Evolutionary conservation across 2,888 invertebrate genomes (phyloP), one percentile per base, ranked within the genome.

Genomic region (Ochropacha duplaris): DNA sequence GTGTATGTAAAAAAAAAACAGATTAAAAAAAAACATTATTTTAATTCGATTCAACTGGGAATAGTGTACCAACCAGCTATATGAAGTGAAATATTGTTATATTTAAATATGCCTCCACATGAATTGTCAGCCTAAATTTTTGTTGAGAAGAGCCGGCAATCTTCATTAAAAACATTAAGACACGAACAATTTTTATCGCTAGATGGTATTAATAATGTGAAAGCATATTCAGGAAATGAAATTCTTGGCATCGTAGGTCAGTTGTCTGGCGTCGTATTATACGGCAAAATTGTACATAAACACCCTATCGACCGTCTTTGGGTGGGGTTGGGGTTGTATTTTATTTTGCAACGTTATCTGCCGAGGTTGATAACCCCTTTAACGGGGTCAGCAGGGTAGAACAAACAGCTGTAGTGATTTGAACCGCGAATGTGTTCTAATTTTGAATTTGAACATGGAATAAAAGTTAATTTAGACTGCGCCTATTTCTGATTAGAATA

Each of bases 201-300:
- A 52, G 3, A 31, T 19, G 16, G 19, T 31, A 31, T 49, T 59
- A 55, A 58, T 60, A 65, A 69, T 60, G 61, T 36, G 51, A 59
- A 59, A 65, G 54, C 54, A 59, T 69, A 64, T 59, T 57, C 60
- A 64, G 69, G 66, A 69, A 72, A 68, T 64, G 60, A 60, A 59
- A 74, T 71, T 71, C 68, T 74, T 72, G 70, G 67, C 74, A 64
- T 50, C 66, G 61, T 71, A 74, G 76, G 76, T 74, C 72, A 68
- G 69, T 66, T 60, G 67, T 60, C 64, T 66, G 72, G 72, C 76
- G 69, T 64, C 74, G 24, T 19, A 56, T 50, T 54, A 56, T 51
- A 56, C 61, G 57, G 55, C 57, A 57, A 62, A 54, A 54, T 58
- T 59, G 70, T 59, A 72, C 61, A 73, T 64, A 68, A 64, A 69